Evolutionary conservation across 2,113 vertebrate genomes (phyloP).

Genomic region (Phodopus roborovskii): DNA sequence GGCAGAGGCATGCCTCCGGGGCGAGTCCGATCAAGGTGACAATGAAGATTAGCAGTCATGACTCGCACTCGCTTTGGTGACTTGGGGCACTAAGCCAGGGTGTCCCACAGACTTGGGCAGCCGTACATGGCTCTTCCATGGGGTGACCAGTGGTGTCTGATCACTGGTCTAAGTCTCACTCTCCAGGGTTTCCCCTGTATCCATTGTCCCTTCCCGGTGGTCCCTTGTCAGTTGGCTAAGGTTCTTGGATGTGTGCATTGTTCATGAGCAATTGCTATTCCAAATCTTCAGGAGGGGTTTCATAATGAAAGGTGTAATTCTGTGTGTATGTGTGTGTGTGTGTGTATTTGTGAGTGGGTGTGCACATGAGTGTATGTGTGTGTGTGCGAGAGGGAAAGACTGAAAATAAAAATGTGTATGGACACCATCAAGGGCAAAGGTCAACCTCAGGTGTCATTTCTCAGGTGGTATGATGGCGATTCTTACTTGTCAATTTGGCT

Average conservation of each 20-base stretch:
- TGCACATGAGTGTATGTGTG: too few species aligned
- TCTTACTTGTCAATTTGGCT: neutral
- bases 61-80: neutral
- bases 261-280: fast-evolving
- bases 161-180: fast-evolving
- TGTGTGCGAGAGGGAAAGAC: neutral
- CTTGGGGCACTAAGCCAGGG: fast-evolving
- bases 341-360: too few species aligned
- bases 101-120: fast-evolving
- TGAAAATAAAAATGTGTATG: neutral
- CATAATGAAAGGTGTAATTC: neutral
- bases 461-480: neutral
- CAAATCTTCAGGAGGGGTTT: neutral
- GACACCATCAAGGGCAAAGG: neutral
- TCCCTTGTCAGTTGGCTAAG: neutral
- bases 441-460: neutral
- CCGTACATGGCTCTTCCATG: fast-evolving
- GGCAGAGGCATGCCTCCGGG: neutral
- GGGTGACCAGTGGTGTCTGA: neutral
- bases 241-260: neutral
- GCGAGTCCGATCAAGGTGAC: neutral
- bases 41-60: neutral
- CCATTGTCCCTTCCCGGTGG: neutral
- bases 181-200: fast-evolving
- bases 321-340: neutral